phyloP scores from a whole-genome alignment of 2,113 vertebrate genomes.

The Pedetes capensis region DNA sequence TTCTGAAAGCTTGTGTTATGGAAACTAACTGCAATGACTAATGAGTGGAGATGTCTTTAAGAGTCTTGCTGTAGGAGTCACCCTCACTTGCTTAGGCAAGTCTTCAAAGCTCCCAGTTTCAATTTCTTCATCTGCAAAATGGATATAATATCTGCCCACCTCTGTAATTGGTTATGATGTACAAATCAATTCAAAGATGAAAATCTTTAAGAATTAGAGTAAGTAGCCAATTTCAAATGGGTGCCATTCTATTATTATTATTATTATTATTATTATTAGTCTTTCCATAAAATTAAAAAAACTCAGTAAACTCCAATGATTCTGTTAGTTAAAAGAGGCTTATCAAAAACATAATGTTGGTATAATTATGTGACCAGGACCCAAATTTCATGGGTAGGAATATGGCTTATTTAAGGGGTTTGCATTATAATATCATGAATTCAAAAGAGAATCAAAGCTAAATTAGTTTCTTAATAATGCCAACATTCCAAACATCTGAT shows the following conservation, averaged over 20 bases:
- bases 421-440: conserved; percentile 34
- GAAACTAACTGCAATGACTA: neutral
- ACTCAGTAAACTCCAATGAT: conserved; percentile 56
- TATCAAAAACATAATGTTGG: conserved; percentile 46
- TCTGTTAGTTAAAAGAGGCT: conserved; percentile 55
- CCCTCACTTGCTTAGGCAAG: conserved; percentile 28
- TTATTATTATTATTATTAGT: conserved; percentile 12
- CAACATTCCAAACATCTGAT: conserved; percentile 74
- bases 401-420: conserved; percentile 19
- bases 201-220: conserved; percentile 39
- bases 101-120: conserved; percentile 47
- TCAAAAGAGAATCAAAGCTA: conserved; percentile 66
- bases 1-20: neutral
- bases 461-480: conserved; percentile 64
- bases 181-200: conserved; percentile 62
- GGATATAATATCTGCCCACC: conserved; percentile 40
- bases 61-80: neutral
- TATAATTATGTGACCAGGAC: conserved; percentile 15
- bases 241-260: neutral
- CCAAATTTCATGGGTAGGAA: conserved; percentile 24
- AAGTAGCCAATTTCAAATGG: conserved; percentile 47
- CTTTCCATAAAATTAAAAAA: conserved; percentile 38
- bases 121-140: conserved; percentile 64
- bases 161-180: conserved; percentile 45
- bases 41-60: neutral